A percentile compares a stretch with the other conserved stretches of the same genome.
phyloP scores from a whole-genome alignment of 2,888 invertebrate genomes.

The Trachelus tabidus region DNA sequence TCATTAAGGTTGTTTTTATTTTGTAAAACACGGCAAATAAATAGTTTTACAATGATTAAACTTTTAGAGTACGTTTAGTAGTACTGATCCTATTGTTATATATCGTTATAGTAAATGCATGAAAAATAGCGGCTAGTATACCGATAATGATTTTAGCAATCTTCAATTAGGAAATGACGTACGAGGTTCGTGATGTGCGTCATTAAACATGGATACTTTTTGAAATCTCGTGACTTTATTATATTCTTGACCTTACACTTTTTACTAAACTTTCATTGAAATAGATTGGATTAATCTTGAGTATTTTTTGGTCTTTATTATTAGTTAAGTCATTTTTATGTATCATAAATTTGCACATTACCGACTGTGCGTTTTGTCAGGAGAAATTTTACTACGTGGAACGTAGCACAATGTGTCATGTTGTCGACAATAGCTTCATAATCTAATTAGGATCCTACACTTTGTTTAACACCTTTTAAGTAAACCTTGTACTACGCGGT shows the following conservation, averaged over 20 bases:
- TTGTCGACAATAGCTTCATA: not conserved
- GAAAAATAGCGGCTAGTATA: not conserved
- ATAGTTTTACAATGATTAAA: not conserved
- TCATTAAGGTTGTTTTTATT: not conserved
- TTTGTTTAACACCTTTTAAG: not conserved
- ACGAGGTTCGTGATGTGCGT: not conserved
- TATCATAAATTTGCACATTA: not conserved
- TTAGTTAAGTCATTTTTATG: not conserved
- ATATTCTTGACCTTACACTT: constrained; percentile 39
- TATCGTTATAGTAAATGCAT: not conserved
- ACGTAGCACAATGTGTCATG: not conserved
- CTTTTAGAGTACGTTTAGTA: not conserved
- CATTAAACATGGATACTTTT: not conserved
- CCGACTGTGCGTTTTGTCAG: not conserved
- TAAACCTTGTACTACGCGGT: not conserved
- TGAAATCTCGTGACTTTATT: not conserved
- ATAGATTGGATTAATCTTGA: not conserved
- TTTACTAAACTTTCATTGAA: not conserved
- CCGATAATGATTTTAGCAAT: not conserved
- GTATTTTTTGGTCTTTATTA: not conserved
- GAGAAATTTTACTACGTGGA: not conserved
- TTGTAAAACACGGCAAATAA: not conserved
- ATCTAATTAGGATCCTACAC: not conserved
- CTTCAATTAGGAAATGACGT: constrained; percentile 3
- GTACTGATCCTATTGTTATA: not conserved